Evolutionary conservation across 2,113 vertebrate species (phyloP), one percentile per base, ranked within the genome.

Genomic region (Desmodus rotundus): DNA sequence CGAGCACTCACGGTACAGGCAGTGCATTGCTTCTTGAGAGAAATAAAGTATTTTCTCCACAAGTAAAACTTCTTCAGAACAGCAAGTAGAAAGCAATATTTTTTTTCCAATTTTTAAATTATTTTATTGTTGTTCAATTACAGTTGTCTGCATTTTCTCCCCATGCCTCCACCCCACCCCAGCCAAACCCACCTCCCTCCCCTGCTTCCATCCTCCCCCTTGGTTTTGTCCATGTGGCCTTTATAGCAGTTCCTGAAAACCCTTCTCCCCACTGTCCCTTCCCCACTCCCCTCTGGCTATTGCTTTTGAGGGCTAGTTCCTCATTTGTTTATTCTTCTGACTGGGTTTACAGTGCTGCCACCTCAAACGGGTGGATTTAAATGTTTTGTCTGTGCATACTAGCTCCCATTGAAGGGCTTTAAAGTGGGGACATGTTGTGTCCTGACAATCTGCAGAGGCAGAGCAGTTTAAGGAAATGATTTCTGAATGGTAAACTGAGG

Each of bases 371-470:
- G n/a, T 85, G 41, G 83, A 77, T 88, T 86, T 76, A 95, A 91
- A 80, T 65, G 70, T 83, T 94, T 94, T 94, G 94, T 94, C 6
- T 9, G 91, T 68, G 9, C 28, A 82, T 86, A 81, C 84, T 73
- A 68, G 19, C 58, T 72, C 76, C 28, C 61, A 47, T 85, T 72
- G 77, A 90, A 88, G 52, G 41, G 12, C 76, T 47, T 82, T 58
- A 80, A 92, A 88, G 89, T 93, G 65, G 61, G 47, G 95, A 45
- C 50, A 78, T 96, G 63, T 68, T 68, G 52, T 67, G 28, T 61
- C 58, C 41, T 91, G 77, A 56, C 70, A 97, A 70, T 20, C n/a
- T 77, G 5, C 41, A 77, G 41, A 84, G 22, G 61, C 84, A 95
- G 47, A 77, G 28, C 56, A 16, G 4, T 73, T 81, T 83, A 87